Conservation (phyloP, 2,888 invertebrate species). For the Stegana nigrithorax region DNA sequence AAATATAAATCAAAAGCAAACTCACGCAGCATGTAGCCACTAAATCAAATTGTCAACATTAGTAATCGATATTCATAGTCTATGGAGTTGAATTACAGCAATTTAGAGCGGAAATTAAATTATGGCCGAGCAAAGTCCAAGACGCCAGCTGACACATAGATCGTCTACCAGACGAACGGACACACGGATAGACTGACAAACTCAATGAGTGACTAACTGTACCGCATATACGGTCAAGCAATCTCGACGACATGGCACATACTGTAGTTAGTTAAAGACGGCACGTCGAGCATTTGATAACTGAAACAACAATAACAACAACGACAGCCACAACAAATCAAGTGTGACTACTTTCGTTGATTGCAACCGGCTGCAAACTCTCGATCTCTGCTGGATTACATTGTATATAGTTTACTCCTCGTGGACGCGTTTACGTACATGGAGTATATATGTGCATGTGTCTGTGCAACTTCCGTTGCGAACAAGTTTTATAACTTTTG, state of each 20-base stretch:
- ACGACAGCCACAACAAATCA: too few relatives aligned
- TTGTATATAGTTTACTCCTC: too few relatives aligned
- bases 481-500: slow-evolving; percentile 45
- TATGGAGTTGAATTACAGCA: not conserved
- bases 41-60: slow-evolving; percentile 60
- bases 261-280: not conserved
- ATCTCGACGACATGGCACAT: not conserved
- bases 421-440: too few relatives aligned
- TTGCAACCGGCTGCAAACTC: slow-evolving; percentile 39
- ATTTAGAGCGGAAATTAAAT: slow-evolving; percentile 52
- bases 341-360: slow-evolving; percentile 53
- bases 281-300: too few relatives aligned
- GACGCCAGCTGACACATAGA: not conserved
- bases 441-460: slow-evolving; percentile 12
- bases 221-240: not conserved
- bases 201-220: slow-evolving; percentile 36
- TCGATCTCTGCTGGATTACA: slow-evolving; percentile 13
- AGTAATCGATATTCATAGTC: slow-evolving; percentile 51
- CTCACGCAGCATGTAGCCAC: slow-evolving; percentile 49
- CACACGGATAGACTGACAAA: slow-evolving; percentile 42
- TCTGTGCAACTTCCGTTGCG: slow-evolving; percentile 53
- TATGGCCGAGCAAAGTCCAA: slow-evolving; percentile 34
- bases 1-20: slow-evolving; percentile 58
- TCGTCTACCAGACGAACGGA: slow-evolving; percentile 12
- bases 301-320: too few relatives aligned